Evolutionary conservation across 2,888 invertebrate species (phyloP).

Genomic region (Synergus laeviventris): DNA sequence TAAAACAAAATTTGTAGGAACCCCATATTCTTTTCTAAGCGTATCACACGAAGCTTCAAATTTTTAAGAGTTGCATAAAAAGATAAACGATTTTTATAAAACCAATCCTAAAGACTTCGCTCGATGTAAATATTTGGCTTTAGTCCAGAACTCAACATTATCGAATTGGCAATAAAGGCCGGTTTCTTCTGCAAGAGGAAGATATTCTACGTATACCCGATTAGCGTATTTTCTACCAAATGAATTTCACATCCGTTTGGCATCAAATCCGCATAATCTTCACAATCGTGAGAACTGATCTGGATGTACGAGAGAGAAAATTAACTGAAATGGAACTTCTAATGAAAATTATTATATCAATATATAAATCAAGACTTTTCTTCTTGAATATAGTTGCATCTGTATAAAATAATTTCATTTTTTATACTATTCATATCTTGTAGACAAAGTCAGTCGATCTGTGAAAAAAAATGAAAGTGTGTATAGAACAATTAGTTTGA

Average conservation of each 20-base stretch:
- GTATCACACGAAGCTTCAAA: conserved; percentile 15
- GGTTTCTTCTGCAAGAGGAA: conserved; percentile 44
- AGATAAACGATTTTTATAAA: conserved; percentile 31
- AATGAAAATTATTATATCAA: background rate
- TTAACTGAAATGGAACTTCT: conserved; percentile 9
- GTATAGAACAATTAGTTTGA: conserved; percentile 14
- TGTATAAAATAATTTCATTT: background rate
- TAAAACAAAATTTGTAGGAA: conserved; percentile 32
- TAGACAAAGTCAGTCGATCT: background rate
- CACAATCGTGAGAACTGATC: conserved; percentile 49
- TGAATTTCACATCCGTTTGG: conserved; percentile 50
- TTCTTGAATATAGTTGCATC: background rate
- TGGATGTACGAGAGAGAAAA: conserved; percentile 46
- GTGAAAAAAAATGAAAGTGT: background rate
- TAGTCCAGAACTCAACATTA: conserved; percentile 50
- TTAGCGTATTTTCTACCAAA: conserved; percentile 56
- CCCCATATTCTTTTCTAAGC: conserved; percentile 8
- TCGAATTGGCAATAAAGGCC: conserved; percentile 54
- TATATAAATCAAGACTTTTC: background rate
- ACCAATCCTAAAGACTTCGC: conserved; percentile 32
- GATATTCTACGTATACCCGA: conserved; percentile 52
- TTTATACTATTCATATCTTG: background rate
- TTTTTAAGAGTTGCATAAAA: conserved; percentile 21
- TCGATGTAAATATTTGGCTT: conserved; percentile 53
- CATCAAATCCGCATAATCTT: conserved; percentile 55